Base-by-base conservation (phyloP, 30 jellyfish, hydroid and myxozoan genomes). In the Rhopilema esculentum region DNA sequence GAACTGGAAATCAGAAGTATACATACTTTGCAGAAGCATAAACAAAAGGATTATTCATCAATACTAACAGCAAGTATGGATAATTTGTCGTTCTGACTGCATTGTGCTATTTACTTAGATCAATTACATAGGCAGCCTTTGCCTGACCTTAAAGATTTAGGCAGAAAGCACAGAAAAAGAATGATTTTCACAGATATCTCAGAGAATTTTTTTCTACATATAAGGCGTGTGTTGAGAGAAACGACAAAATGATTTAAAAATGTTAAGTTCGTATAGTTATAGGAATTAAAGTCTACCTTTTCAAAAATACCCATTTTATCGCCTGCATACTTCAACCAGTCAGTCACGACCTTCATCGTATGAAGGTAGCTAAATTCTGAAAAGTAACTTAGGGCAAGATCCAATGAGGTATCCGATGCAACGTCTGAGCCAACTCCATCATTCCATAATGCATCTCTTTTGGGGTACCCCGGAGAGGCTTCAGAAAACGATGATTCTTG, bases 261-360 rank as follows among this genome's bases (percentile, higher is more conserved):
- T 12, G 6, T 12, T 40, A 40, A 2, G 6, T 6, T 2, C 57
- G 12, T 40, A 40, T 40, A 40, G 57, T 40, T 40, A 40, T 2
- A 12, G 12, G 12, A 40, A 40, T 40, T 18, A 67, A 20, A 15
- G 2, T 4, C 16, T 80, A 90, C 97, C 86, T 83, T 90, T 61
- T 68, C 91, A 77, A 73, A 68, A 32, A 75, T 82, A 50, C 67
- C 86, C 83, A 90, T 65, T 9, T 66, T 61, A 53, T 75, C 94
- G 16, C 91, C 91, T 24, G 90, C 79, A 21, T 64, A 31, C 21
- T 78, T 51, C 68, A 91, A 33, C 97, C 97, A 91, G 68, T 91
- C 97, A 76, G 85, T 74, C 72, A 91, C 63, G 25, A 85, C 85
- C 57, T 91, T 91, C 71, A 91, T 50, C 1, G 88, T 87, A 2